A percentile compares a stretch with the other conserved stretches of the same genome.
Conservation (phyloP, 2,797 vertebrate species). For the Sibirionetta formosa region DNA sequence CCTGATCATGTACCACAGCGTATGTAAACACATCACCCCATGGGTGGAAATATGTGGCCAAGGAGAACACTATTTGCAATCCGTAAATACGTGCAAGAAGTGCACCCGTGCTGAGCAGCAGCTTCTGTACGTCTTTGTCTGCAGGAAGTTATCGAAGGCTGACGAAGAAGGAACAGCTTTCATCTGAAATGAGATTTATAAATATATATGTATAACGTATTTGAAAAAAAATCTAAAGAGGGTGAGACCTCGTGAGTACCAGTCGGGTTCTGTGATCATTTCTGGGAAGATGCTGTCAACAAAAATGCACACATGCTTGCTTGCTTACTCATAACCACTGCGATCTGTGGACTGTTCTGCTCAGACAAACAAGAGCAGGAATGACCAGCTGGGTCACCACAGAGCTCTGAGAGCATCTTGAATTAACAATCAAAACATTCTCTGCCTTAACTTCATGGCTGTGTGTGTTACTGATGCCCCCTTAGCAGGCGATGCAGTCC, state of each 20-base stretch:
- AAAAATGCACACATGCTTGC: not conserved
- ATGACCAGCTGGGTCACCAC: conserved; percentile 35
- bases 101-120: not conserved
- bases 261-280: not conserved
- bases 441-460: not conserved
- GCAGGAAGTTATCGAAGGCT: conserved; percentile 14
- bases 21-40: conserved; percentile 39
- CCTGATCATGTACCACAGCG: conserved; percentile 17
- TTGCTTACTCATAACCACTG: conserved; percentile 28
- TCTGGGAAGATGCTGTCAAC: conserved; percentile 58
- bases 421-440: conserved; percentile 36
- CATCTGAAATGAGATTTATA: not conserved
- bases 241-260: not conserved
- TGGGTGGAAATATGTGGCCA: conserved; percentile 44
- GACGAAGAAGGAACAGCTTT: conserved; percentile 33
- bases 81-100: not conserved
- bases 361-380: conserved; percentile 21
- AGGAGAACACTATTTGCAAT: not conserved
- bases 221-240: not conserved
- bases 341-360: not conserved
- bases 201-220: not conserved
- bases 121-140: not conserved
- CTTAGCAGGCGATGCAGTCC: not conserved
- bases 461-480: not conserved
- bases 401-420: conserved; percentile 24